Percentiles rank a stretch among this genome's conserved stretches.
Evolutionary conservation across 2,113 vertebrate species (phyloP).

Genomic region (Theristicus caerulescens): DNA sequence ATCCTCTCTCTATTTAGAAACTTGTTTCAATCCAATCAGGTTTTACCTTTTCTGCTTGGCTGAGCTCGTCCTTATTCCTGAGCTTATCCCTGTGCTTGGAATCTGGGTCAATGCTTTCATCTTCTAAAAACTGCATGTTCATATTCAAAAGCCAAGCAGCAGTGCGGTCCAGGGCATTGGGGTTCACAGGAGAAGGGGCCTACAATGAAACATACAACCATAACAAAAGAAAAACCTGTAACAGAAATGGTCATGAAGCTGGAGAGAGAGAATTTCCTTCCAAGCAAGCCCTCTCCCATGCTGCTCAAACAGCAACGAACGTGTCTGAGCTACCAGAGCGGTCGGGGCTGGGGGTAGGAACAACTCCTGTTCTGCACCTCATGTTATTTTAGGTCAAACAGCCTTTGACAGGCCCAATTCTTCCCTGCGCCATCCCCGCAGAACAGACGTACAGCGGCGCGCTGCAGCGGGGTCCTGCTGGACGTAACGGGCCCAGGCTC

Average conservation of each 20-base stretch:
- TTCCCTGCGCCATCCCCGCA: neutral
- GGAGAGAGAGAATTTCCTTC: neutral
- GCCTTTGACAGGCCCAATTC: neutral
- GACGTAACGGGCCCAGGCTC: fast-evolving
- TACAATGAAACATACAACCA: slow-evolving; percentile 86
- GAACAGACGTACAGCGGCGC: fast-evolving
- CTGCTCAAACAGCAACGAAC: neutral
- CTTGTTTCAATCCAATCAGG: slow-evolving; percentile 47
- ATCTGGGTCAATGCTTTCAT: slow-evolving; percentile 91
- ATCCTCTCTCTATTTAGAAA: slow-evolving; percentile 52
- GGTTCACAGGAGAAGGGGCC: slow-evolving; percentile 98
- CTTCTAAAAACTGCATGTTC: slow-evolving; percentile 98
- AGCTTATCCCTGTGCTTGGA: slow-evolving; percentile 88
- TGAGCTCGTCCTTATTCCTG: slow-evolving; percentile 95
- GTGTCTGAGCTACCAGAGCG: neutral
- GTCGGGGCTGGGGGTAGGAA: neutral
- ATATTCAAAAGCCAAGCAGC: slow-evolving; percentile 99
- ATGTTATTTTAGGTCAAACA: neutral
- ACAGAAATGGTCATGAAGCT: slow-evolving; percentile 51
- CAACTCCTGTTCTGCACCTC: neutral
- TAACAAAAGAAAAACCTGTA: slow-evolving; percentile 64
- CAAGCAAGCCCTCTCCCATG: neutral
- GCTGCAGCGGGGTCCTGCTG: neutral
- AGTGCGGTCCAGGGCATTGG: slow-evolving; percentile 98
- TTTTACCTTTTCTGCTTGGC: slow-evolving; percentile 98